Conservation (phyloP, 2,888 invertebrate genomes). For the Cheilosia impressa region DNA sequence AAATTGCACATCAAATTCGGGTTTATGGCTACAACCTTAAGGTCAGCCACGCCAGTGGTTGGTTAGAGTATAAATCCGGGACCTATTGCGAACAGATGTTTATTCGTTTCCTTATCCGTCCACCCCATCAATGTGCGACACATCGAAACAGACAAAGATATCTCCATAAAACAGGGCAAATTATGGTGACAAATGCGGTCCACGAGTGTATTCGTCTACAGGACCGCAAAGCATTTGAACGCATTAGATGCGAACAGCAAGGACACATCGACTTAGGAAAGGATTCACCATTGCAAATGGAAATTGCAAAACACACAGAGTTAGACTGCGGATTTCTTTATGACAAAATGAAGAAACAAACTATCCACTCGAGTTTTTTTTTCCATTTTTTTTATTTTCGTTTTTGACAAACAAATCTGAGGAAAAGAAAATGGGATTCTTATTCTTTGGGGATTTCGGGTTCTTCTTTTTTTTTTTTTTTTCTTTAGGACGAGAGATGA, state of each 20-base stretch:
- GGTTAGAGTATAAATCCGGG: constrained; percentile 29
- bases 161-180: constrained; percentile 54
- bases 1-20: constrained; percentile 31
- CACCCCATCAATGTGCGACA: not conserved
- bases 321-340: constrained; percentile 60
- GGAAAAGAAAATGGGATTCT: constrained; percentile 56
- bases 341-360: constrained; percentile 59
- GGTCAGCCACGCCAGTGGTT: constrained; percentile 7
- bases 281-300: constrained; percentile 54
- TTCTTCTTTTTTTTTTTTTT: constrained; percentile 14
- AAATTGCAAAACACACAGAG: constrained; percentile 37
- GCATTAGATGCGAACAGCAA: constrained; percentile 33
- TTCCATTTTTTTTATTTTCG: not conserved
- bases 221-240: constrained; percentile 28
- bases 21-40: constrained; percentile 31
- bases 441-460: constrained; percentile 30
- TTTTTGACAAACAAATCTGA: constrained; percentile 45
- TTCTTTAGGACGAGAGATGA: constrained; percentile 48
- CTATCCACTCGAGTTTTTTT: constrained; percentile 40
- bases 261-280: constrained; percentile 42
- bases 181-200: constrained; percentile 60
- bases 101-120: constrained; percentile 44
- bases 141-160: constrained; percentile 14
- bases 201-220: constrained; percentile 10
- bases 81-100: constrained; percentile 51